Percentiles rank a stretch among this genome's conserved stretches.
phyloP scores from a whole-genome alignment of 2,797 vertebrate species.

The Champsocephalus gunnari region DNA sequence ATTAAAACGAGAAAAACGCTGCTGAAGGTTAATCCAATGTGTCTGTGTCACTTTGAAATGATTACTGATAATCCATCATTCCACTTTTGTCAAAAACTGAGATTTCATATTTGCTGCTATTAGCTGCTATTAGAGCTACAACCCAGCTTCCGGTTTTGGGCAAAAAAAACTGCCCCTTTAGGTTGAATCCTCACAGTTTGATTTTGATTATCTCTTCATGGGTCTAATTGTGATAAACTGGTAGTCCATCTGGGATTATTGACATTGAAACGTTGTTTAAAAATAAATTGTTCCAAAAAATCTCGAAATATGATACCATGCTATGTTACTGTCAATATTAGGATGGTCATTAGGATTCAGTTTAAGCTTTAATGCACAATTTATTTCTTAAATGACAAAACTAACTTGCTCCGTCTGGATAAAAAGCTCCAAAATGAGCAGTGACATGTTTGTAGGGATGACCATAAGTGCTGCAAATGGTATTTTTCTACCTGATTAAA shows the following conservation, averaged over 20 bases:
- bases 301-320: conserved; percentile 1
- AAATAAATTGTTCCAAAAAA: conserved; percentile 9
- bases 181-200: neutral
- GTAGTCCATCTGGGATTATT: neutral
- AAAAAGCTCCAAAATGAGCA: conserved; percentile 52
- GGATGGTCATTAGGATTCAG: conserved; percentile 9
- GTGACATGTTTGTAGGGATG: conserved; percentile 46
- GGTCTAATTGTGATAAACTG: conserved; percentile 19
- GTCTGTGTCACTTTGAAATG: too few species aligned
- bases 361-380: conserved; percentile 9
- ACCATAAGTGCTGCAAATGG: conserved; percentile 37
- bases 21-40: too few species aligned
- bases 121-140: too few species aligned
- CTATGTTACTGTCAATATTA: conserved; percentile 17
- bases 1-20: too few species aligned
- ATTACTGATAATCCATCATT: too few species aligned
- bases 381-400: conserved; percentile 36
- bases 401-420: conserved; percentile 25
- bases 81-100: too few species aligned
- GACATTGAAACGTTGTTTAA: neutral
- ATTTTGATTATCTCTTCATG: conserved; percentile 17
- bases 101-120: too few species aligned
- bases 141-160: too few species aligned
- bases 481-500: conserved; percentile 67
- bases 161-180: too few species aligned